A percentile compares a stretch with the other conserved stretches of the same genome.
phyloP scores from a whole-genome alignment of 2,888 invertebrate species.

The Oligia strigilis region DNA sequence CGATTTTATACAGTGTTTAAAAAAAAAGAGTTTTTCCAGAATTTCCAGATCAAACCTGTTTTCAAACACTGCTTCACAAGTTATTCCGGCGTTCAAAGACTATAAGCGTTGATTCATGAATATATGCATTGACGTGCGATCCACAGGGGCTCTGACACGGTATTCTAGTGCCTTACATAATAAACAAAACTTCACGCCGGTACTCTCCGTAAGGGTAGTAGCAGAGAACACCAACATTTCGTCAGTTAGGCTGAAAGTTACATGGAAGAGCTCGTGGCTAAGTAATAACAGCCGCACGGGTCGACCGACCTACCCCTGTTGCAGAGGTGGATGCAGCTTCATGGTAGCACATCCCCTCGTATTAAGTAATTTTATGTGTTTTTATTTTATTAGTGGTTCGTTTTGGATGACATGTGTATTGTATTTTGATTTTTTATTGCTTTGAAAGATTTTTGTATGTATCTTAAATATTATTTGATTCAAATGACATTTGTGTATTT shows the following conservation, averaged over 20 bases:
- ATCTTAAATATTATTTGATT: too few relatives aligned
- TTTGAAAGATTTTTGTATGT: too few relatives aligned
- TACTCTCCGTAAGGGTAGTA: background rate
- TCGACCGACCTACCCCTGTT: too few relatives aligned
- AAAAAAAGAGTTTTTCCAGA: background rate
- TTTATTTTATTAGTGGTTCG: too few relatives aligned
- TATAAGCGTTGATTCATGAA: constrained; percentile 52
- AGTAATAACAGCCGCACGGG: background rate
- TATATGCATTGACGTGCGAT: constrained; percentile 42
- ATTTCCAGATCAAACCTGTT: constrained; percentile 3
- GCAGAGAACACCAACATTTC: background rate
- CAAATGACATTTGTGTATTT: too few relatives aligned
- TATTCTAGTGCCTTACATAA: constrained; percentile 26
- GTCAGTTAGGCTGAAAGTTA: background rate
- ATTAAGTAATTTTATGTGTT: too few relatives aligned
- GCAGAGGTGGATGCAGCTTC: too few relatives aligned
- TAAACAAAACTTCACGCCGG: background rate
- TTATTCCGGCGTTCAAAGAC: constrained; percentile 47
- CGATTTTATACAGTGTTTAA: too few relatives aligned
- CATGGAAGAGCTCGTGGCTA: background rate
- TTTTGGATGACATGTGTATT: too few relatives aligned
- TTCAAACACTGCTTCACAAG: constrained; percentile 11
- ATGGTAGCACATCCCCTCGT: too few relatives aligned
- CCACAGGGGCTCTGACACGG: constrained; percentile 7
- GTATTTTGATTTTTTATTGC: too few relatives aligned